Base-by-base conservation (phyloP, 2,113 vertebrate species). In the Ceyx melanurus region DNA sequence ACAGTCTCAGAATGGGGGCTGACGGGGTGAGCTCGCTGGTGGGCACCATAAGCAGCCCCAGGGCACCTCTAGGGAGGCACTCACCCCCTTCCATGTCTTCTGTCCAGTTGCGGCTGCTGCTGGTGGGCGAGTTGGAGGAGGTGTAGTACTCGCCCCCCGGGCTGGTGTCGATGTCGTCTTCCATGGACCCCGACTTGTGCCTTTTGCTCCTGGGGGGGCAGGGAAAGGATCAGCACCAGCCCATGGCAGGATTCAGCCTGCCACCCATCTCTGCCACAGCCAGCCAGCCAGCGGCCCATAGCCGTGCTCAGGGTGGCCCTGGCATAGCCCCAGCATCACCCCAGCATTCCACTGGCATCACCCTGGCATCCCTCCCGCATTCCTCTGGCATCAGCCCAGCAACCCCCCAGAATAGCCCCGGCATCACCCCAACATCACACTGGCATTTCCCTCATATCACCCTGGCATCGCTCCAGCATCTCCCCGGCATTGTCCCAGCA, bases 11-110 rank as follows among this genome's bases (percentile, higher is more conserved):
- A 3, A 6, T 13, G 15, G 4, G 4, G 9, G 3, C 61, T 67
- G 65, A 25, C 12, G 19, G 15, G 1, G 6, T 8, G 50, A 68
- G 28, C 37, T 54, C 45, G 7, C 20, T 19, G 65, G 33, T 35
- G 35, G 50, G 6, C 12, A 15, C 48, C 3, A 1, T 2, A 26
- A 26, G 40, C 29, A 79, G 37, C 4, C 7, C 7, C 19, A 53
- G 13, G 28, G 67, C 9, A 11, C 68, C 26, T 51, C 13, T 5
- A 48, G 26, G 13, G 46, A 43, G 56, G 51, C 51, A 89, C 98
- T 94, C 96, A 99, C 99, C 99, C 98, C 99, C 99, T 98, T 99
- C 99, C 97, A 99, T 99, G 94, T 99, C 99, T 81, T 99, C 99
- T 37, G 98, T 98, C 99, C 99, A 99, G 98, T 99, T 99, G 90